Evolutionary conservation across 2,113 vertebrate genomes (phyloP).

Genomic region (Trogon surrucura): DNA sequence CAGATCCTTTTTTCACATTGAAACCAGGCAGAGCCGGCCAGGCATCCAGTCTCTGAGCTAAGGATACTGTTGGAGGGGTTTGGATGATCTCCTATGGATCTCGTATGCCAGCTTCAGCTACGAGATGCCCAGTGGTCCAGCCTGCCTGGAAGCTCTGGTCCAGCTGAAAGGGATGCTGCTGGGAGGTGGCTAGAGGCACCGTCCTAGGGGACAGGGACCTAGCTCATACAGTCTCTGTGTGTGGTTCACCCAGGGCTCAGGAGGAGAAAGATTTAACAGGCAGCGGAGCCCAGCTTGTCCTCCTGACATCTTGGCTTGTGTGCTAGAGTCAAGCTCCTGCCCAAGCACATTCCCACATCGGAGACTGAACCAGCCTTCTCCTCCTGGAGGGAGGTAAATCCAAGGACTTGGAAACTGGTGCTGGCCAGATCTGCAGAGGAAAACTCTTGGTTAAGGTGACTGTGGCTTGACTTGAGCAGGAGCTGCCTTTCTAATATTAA

Average conservation of each 20-base stretch:
- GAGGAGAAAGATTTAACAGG: background rate
- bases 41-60: fast-evolving
- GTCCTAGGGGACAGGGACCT: background rate
- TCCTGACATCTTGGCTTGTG: background rate
- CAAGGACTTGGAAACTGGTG: background rate
- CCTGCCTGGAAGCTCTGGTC: background rate
- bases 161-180: background rate
- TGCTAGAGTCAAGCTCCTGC: fast-evolving
- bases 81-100: background rate
- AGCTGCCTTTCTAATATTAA: background rate
- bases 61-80: background rate
- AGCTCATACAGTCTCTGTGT: background rate
- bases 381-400: background rate
- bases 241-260: background rate
- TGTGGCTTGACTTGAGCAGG: background rate
- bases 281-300: background rate
- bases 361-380: background rate
- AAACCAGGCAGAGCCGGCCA: background rate
- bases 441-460: background rate
- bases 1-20: background rate
- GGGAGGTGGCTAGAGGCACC: background rate
- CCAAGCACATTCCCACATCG: background rate
- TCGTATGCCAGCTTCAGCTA: background rate
- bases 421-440: background rate
- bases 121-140: background rate